Evolutionary conservation across 1,140 invertebrate species (phyloP), one percentile per base, ranked within the genome.

Genomic region (Papilio machaon): DNA sequence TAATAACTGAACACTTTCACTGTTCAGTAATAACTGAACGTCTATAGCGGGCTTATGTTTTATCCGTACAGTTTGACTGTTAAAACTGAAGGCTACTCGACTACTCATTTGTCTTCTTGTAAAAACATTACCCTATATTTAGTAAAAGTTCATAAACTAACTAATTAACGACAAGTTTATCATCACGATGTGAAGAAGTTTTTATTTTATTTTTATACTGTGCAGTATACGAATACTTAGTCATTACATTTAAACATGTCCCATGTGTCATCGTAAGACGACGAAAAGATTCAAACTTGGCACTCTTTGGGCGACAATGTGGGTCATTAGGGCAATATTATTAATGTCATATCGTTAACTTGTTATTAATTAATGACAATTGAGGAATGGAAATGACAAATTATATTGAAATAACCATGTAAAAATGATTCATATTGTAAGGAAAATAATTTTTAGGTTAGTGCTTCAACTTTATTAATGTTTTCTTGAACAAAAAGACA

Each of bases 361-460:
- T 49, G n/a, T 75, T 75, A 75, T 75, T 75, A 75, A 75, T 75
- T 75, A n/a, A 75, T 30, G 47, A 19, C 73, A 52, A 75, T 75
- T 75, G 73, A 75, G 52, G 52, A 43, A 74, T 74, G 43, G 46
- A 49, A 73, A 11, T 73, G 35, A 13, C 38, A 43, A 23, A n/a
- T n/a, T n/a, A n/a, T 11, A 35, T 67, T 35, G 23, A 35, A 67
- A 35, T 13, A 30, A 35, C 58, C 11, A 60, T 35, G 60, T 67
- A 67, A 10, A 60, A 23, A 60, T 58, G 17, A 60, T 60, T 60
- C 9, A 9, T 60, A 60, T 60, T 60, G 10, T 6, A 15, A 15
- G 13, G 19, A 23, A 23, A 64, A 64, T 23, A 64, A 64, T 30
- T 58, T 15, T 15, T 15, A 30, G 10, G 23, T 23, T 64, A 64